Evolutionary conservation across 2,888 invertebrate genomes (phyloP).

Genomic region (Tetragonisca angustula): DNA sequence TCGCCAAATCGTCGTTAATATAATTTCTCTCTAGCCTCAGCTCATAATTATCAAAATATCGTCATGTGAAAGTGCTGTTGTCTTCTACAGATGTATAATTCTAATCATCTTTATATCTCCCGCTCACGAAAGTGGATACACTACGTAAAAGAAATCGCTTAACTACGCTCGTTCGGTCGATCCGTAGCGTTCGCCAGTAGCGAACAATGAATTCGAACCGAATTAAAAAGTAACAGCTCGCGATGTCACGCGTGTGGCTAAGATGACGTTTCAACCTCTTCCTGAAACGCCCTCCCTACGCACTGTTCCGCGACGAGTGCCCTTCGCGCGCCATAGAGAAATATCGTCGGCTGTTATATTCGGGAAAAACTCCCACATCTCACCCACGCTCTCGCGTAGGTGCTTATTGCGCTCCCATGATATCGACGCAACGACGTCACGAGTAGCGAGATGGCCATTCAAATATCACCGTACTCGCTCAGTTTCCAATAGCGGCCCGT

Average conservation of each 20-base stretch:
- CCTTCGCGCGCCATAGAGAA: conserved; percentile 45
- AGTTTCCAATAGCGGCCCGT: conserved; percentile 20
- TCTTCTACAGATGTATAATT: neutral
- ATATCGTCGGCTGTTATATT: conserved; percentile 28
- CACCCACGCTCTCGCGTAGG: conserved; percentile 56
- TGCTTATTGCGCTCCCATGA: conserved; percentile 61
- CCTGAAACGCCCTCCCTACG: conserved; percentile 43
- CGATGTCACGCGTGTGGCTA: conserved; percentile 7
- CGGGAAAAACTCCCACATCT: conserved; percentile 32
- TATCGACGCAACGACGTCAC: conserved; percentile 43
- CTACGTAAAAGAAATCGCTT: conserved; percentile 2
- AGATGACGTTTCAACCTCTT: conserved; percentile 43
- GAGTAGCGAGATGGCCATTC: conserved; percentile 38
- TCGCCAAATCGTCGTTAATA: neutral
- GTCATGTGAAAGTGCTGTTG: neutral
- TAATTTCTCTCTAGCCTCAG: neutral
- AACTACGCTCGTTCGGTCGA: conserved; percentile 16
- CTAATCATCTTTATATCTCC: conserved; percentile 8
- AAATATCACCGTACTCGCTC: conserved; percentile 1
- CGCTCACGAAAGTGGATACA: neutral
- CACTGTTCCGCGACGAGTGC: conserved; percentile 28
- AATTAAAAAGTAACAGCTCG: conserved; percentile 42
- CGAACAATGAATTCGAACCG: conserved; percentile 36
- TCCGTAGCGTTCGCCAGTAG: neutral
- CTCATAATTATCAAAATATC: neutral